phyloP scores from a whole-genome alignment of 2,113 vertebrate genomes.

The Gambusia holbrooki region DNA sequence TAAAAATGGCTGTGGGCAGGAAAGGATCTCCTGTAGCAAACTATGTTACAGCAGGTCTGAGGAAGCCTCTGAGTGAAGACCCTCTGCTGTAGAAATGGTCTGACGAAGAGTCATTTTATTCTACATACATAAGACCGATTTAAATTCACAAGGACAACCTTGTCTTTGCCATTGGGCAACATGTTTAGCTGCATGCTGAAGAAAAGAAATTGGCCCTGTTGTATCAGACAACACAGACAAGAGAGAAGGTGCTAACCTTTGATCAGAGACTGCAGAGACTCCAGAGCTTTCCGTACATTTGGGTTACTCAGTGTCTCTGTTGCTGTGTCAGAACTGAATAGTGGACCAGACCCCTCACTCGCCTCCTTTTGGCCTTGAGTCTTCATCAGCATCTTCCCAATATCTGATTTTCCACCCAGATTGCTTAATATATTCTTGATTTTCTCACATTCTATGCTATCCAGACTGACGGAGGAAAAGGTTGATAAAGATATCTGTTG shows the following conservation, averaged over 20 bases:
- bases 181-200: too few relatives aligned
- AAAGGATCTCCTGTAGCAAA: too few relatives aligned
- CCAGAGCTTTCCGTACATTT: constrained; percentile 82
- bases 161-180: too few relatives aligned
- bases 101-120: too few relatives aligned
- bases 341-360: constrained; percentile 15
- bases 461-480: constrained; percentile 17
- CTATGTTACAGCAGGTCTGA: too few relatives aligned
- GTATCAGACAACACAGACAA: neutral
- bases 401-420: constrained; percentile 82
- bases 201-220: neutral
- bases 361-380: constrained; percentile 78
- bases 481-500: constrained; percentile 16
- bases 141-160: too few relatives aligned
- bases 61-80: too few relatives aligned
- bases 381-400: constrained; percentile 84
- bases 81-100: too few relatives aligned
- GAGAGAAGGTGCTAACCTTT: constrained; percentile 56
- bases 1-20: too few relatives aligned
- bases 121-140: too few relatives aligned
- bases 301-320: constrained; percentile 52
- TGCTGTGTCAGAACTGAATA: constrained; percentile 72
- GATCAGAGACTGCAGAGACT: constrained; percentile 79
- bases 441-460: constrained; percentile 75
- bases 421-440: constrained; percentile 90